Base-by-base conservation (phyloP, 2,888 invertebrate genomes). In the Escarpia spicata region DNA sequence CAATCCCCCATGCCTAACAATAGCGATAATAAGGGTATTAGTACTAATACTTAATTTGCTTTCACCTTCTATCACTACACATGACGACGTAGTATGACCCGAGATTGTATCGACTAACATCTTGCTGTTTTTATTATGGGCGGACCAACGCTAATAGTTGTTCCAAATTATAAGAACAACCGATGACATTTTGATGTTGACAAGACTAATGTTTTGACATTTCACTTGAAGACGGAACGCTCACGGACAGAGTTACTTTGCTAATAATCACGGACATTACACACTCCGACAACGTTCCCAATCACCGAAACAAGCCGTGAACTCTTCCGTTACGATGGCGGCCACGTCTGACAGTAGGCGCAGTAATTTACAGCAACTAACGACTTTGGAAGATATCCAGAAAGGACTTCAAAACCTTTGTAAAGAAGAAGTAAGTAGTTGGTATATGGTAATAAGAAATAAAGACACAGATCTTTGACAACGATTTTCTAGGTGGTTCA, bases 361-460 rank as follows among this genome's bases (percentile, higher is more conserved):
- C 31, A 93, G 93, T 93, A 95, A 94, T 92, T 94, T 95, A 75
- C 95, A 96, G 93, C 95, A 95, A 93, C 94, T 96, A 92, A 96
- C 95, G 52, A 95, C 96, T 93, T 94, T 96, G 2, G 95, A 95
- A 15, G 96, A 96, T 91, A 96, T 96, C 90, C 94, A 95, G 92
- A 95, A 95, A 43, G 96, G 96, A 90, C 95, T 95, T 92, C 95
- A 95, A 90, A 93, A 94, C 92, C 94, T 96, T 90, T 95, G 95
- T 90, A 94, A 94, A 92, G 95, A 96, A 93, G 96, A 96, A 95
- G 96, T 96, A 94, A 31, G 26, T 89, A 45, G 31, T 75, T 26
- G n/a, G 19, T 19, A 4, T 75, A n/a, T 26, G 19, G 91, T 91
- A 37, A 19, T 8, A 37, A 91, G 31, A 26, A 44, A 43, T 44